A percentile compares a stretch with the other conserved stretches of the same genome.
Evolutionary conservation across 2,888 invertebrate genomes (phyloP).

Genomic region (Acrobasis repandana): DNA sequence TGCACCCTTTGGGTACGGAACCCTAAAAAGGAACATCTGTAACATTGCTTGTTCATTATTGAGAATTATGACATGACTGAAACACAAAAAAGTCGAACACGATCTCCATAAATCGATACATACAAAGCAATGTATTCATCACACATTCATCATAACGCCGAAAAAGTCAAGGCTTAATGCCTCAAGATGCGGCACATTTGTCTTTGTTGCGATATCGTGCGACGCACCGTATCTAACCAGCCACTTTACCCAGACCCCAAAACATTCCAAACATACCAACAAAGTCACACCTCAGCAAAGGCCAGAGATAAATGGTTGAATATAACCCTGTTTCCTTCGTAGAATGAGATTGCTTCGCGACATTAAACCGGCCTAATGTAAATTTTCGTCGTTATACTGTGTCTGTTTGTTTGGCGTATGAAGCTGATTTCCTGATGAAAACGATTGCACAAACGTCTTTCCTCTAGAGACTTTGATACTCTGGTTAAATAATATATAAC

Average conservation of each 20-base stretch:
- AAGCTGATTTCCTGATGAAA: slow-evolving; percentile 57
- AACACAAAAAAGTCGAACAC: neutral
- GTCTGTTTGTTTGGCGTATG: slow-evolving; percentile 62
- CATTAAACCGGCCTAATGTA: slow-evolving; percentile 79
- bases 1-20: too few relatives aligned
- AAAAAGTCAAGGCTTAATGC: slow-evolving; percentile 63
- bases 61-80: too few relatives aligned
- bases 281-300: slow-evolving; percentile 41
- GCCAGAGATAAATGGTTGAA: slow-evolving; percentile 52
- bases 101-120: neutral
- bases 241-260: slow-evolving; percentile 52
- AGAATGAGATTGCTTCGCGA: slow-evolving; percentile 79
- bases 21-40: too few relatives aligned
- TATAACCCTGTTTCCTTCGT: slow-evolving; percentile 61
- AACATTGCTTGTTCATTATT: too few relatives aligned
- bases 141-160: slow-evolving; percentile 41
- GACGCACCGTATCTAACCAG: slow-evolving; percentile 67
- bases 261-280: slow-evolving; percentile 25
- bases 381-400: slow-evolving; percentile 71
- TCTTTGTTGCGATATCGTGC: slow-evolving; percentile 70
- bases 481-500: neutral
- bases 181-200: slow-evolving; percentile 67
- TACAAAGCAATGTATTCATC: slow-evolving; percentile 25
- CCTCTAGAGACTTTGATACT: slow-evolving; percentile 38
- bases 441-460: slow-evolving; percentile 39